These are phyloP conservation scores for Phytoseiulus persimilis DNA, from an alignment of 2,888 invertebrate genomes.

Conservation along the genomic window DNA sequence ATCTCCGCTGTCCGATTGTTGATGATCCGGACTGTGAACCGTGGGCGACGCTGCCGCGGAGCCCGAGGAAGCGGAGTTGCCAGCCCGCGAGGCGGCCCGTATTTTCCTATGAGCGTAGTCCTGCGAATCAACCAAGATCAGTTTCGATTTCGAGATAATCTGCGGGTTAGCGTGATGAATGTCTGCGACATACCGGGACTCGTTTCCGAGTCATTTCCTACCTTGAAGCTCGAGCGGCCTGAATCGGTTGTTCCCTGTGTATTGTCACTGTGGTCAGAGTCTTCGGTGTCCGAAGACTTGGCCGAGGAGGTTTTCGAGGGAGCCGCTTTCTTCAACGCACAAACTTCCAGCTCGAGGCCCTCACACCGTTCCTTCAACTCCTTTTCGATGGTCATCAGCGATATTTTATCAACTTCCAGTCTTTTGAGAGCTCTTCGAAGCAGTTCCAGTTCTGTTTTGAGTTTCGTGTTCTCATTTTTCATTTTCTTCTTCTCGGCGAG, in stretches of 20 bases:
- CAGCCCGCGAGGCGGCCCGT: neutral
- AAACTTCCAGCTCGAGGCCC: slow-evolving; percentile 30
- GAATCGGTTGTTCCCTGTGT: slow-evolving; percentile 27
- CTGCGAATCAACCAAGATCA: neutral
- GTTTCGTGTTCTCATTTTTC: slow-evolving; percentile 17
- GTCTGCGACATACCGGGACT: neutral
- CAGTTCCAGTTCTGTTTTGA: slow-evolving; percentile 13
- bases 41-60: slow-evolving; percentile 15
- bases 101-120: slow-evolving; percentile 22
- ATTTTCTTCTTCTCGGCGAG: slow-evolving; percentile 26
- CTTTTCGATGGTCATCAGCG: slow-evolving; percentile 23
- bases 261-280: slow-evolving; percentile 30
- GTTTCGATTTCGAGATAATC: too few relatives aligned
- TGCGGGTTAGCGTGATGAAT: too few relatives aligned
- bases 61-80: neutral
- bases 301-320: slow-evolving; percentile 17
- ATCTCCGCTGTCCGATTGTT: slow-evolving; percentile 37
- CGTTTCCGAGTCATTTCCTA: neutral
- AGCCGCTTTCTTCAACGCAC: slow-evolving; percentile 6
- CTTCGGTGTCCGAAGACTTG: slow-evolving; percentile 37
- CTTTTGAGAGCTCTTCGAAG: slow-evolving; percentile 23
- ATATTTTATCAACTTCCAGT: slow-evolving; percentile 25
- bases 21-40: neutral
- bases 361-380: slow-evolving; percentile 24
- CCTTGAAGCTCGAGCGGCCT: slow-evolving; percentile 23